phyloP scores from a whole-genome alignment of 2,797 vertebrate genomes.

The Sciaenops ocellatus region DNA sequence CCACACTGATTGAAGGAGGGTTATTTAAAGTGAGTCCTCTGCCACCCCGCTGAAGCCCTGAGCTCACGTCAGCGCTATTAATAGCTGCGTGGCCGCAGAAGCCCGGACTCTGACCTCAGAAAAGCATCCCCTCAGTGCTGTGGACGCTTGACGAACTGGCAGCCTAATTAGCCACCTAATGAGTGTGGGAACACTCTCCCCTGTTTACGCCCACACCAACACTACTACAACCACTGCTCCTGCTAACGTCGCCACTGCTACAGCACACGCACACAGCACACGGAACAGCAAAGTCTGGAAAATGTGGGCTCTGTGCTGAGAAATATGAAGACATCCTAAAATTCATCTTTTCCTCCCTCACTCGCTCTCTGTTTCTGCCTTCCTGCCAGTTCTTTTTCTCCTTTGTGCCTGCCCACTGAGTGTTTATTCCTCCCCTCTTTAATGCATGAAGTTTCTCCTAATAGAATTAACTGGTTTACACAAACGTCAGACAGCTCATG shows the following conservation, averaged over 20 bases:
- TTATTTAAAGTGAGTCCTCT: constrained; percentile 44
- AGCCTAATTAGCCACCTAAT: constrained; percentile 61
- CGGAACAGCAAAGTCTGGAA: constrained; percentile 46
- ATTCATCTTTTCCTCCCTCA: neutral
- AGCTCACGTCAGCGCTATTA: constrained; percentile 56
- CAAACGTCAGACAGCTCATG: neutral
- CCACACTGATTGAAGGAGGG: constrained; percentile 29
- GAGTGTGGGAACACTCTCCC: constrained; percentile 59
- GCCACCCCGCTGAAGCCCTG: neutral
- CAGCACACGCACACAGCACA: constrained; percentile 1
- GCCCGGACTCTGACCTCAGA: constrained; percentile 46
- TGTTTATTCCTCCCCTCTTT: constrained; percentile 30
- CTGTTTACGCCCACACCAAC: constrained; percentile 24
- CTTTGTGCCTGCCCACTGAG: constrained; percentile 8
- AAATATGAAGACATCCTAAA: constrained; percentile 40
- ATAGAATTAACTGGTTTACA: constrained; percentile 25
- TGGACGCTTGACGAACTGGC: constrained; percentile 5
- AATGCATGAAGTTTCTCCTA: constrained; percentile 45
- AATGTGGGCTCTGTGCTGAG: constrained; percentile 18
- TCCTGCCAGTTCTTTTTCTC: constrained; percentile 3
- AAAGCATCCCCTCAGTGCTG: constrained; percentile 34
- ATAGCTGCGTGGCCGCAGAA: constrained; percentile 40
- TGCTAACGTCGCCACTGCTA: constrained; percentile 3
- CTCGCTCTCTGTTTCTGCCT: neutral
- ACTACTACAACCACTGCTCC: neutral